Conservation (phyloP, 1,140 invertebrate genomes). For the Laupala kohalensis region DNA sequence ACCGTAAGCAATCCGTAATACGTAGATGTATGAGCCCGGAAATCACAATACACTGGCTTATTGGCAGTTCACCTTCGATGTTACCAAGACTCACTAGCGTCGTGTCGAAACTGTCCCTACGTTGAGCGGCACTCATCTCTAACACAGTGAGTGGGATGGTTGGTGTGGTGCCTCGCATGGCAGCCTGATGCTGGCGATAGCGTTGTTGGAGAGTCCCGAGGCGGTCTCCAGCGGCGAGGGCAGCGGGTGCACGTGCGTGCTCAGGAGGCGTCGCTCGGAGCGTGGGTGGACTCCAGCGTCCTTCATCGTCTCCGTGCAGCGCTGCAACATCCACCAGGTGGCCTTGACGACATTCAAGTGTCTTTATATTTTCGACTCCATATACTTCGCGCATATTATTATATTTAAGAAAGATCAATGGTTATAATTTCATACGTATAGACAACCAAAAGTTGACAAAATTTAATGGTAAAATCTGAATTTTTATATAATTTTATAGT, state of each 20-base stretch:
- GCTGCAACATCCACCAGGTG: background rate
- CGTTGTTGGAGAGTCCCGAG: constrained; percentile 37
- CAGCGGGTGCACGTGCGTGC: background rate
- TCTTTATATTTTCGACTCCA: background rate
- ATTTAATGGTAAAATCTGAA: too few relatives aligned
- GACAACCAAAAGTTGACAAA: too few relatives aligned
- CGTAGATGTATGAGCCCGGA: too few relatives aligned
- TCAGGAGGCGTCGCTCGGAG: background rate
- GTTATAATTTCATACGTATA: too few relatives aligned
- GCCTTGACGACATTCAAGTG: background rate
- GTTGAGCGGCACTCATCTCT: constrained; percentile 15
- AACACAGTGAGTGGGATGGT: constrained; percentile 19
- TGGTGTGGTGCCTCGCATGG: constrained; percentile 28
- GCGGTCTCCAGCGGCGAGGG: constrained; percentile 4
- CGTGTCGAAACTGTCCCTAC: too few relatives aligned
- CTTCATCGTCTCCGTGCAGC: background rate
- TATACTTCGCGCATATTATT: too few relatives aligned
- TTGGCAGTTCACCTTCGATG: too few relatives aligned
- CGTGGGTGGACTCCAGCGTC: background rate
- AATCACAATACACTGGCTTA: too few relatives aligned
- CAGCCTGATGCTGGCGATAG: constrained; percentile 47
- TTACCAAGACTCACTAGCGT: too few relatives aligned
- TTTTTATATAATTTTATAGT: background rate
- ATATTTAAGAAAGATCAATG: too few relatives aligned
- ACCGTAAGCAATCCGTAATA: too few relatives aligned